These are phyloP conservation scores for Drosophila buzzatii DNA, from an alignment of 2,888 invertebrate genomes.

Conservation along the genomic window DNA sequence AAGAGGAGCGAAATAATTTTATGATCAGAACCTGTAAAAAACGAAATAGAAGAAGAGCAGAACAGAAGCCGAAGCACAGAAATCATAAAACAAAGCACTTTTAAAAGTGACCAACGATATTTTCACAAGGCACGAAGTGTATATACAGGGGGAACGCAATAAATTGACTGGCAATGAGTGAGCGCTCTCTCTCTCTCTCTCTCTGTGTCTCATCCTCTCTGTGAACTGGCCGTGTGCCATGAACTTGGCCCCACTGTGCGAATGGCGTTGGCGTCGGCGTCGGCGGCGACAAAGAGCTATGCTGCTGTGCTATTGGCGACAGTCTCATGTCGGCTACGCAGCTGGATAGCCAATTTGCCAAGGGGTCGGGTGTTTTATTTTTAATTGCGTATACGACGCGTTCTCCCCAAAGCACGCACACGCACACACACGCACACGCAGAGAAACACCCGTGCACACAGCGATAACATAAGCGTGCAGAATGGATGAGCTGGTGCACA, in stretches of 20 bases:
- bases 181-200: neutral
- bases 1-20: neutral
- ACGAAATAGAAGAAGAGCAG: neutral
- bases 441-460: neutral
- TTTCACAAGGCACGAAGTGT: conserved; percentile 11
- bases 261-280: conserved; percentile 6
- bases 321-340: conserved; percentile 72
- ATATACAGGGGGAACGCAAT: conserved; percentile 34
- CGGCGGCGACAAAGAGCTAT: conserved; percentile 40
- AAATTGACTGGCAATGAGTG: conserved; percentile 46
- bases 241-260: conserved; percentile 71
- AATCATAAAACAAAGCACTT: conserved; percentile 34
- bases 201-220: neutral
- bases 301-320: conserved; percentile 67
- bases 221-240: conserved; percentile 54
- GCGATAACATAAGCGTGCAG: neutral
- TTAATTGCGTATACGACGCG: conserved; percentile 48
- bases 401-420: conserved; percentile 10
- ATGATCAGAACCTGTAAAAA: neutral
- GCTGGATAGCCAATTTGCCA: conserved; percentile 72
- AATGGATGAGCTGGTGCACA: conserved; percentile 66
- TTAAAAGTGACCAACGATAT: conserved; percentile 31
- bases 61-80: neutral
- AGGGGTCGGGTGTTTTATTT: conserved; percentile 21
- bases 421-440: neutral